phyloP scores from a whole-genome alignment of 2,888 invertebrate genomes.

The Idaea aversata region DNA sequence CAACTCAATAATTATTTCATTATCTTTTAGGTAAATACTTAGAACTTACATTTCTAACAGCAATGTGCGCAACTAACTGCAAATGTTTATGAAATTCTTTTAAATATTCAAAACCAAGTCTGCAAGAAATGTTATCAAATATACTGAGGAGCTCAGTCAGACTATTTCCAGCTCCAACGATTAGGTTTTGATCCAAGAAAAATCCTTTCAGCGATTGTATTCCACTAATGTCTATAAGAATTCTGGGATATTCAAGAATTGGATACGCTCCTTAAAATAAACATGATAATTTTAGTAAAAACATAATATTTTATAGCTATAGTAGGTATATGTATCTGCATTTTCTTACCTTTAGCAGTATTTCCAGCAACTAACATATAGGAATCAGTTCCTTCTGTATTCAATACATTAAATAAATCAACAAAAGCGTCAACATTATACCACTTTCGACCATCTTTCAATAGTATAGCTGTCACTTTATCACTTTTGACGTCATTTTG shows the following conservation, averaged over 20 bases:
- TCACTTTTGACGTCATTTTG: slow-evolving; percentile 35
- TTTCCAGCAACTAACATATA: slow-evolving; percentile 86
- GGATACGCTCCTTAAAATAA: slow-evolving; percentile 56
- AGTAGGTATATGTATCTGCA: too few relatives aligned
- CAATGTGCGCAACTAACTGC: slow-evolving; percentile 85
- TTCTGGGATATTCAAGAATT: slow-evolving; percentile 51
- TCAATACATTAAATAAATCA: slow-evolving; percentile 76
- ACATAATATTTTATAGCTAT: too few relatives aligned
- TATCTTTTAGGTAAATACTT: too few relatives aligned
- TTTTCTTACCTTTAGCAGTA: slow-evolving; percentile 81
- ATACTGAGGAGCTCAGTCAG: slow-evolving; percentile 63
- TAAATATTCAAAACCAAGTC: slow-evolving; percentile 75
- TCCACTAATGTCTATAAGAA: slow-evolving; percentile 59
- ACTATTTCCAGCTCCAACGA: slow-evolving; percentile 60
- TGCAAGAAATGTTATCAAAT: slow-evolving; percentile 44
- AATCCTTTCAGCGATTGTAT: slow-evolving; percentile 54
- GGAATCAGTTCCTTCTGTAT: slow-evolving; percentile 53
- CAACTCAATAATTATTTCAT: too few relatives aligned
- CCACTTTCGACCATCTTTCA: slow-evolving; percentile 67
- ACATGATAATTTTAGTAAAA: neutral
- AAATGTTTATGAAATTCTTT: slow-evolving; percentile 82
- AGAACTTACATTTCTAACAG: slow-evolving; percentile 84
- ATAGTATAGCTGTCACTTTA: slow-evolving; percentile 38
- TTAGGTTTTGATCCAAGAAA: slow-evolving; percentile 56
- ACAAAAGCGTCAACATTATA: slow-evolving; percentile 68